Evolutionary conservation across 2,113 vertebrate genomes (phyloP).

Genomic region (Carassius gibelio): DNA sequence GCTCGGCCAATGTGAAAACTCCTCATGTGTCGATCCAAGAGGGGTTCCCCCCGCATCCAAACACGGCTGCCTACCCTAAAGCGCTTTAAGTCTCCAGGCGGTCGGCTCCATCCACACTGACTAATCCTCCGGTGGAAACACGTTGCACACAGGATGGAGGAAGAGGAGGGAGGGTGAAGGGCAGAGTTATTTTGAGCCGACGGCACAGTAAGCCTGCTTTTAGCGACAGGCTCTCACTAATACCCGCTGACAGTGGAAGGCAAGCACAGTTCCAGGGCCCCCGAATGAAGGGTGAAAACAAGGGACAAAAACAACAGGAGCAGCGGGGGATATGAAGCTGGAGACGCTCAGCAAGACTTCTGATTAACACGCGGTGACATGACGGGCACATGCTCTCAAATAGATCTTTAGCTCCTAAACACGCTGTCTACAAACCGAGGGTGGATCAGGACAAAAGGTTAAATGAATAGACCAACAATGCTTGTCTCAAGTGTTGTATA

Average conservation of each 20-base stretch:
- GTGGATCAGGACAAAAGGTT: not conserved
- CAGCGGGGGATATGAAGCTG: slow-evolving; percentile 12
- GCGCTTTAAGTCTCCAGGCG: slow-evolving; percentile 44
- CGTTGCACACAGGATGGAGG: slow-evolving; percentile 36
- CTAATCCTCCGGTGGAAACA: slow-evolving; percentile 58
- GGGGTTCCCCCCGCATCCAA: slow-evolving; percentile 9
- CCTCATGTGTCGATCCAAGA: slow-evolving; percentile 13
- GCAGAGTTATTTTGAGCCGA: slow-evolving; percentile 56
- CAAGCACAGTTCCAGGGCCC: slow-evolving; percentile 80
- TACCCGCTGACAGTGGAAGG: slow-evolving; percentile 53
- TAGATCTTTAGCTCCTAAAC: not conserved
- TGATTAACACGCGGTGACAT: slow-evolving; percentile 31
- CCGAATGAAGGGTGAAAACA: slow-evolving; percentile 25
- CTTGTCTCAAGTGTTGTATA: not conserved
- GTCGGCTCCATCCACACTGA: slow-evolving; percentile 43
- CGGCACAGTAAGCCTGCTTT: slow-evolving; percentile 55
- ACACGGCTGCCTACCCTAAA: slow-evolving; percentile 40
- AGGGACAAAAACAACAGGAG: slow-evolving; percentile 7
- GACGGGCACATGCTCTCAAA: slow-evolving; percentile 25
- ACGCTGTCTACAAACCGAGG: not conserved
- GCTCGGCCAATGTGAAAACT: not conserved
- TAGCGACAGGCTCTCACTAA: slow-evolving; percentile 54
- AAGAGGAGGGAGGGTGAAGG: slow-evolving; percentile 50
- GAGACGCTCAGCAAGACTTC: not conserved
- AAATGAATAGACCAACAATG: not conserved